phyloP scores from a whole-genome alignment of 2,797 vertebrate species.

The Smutsia temminckii region DNA sequence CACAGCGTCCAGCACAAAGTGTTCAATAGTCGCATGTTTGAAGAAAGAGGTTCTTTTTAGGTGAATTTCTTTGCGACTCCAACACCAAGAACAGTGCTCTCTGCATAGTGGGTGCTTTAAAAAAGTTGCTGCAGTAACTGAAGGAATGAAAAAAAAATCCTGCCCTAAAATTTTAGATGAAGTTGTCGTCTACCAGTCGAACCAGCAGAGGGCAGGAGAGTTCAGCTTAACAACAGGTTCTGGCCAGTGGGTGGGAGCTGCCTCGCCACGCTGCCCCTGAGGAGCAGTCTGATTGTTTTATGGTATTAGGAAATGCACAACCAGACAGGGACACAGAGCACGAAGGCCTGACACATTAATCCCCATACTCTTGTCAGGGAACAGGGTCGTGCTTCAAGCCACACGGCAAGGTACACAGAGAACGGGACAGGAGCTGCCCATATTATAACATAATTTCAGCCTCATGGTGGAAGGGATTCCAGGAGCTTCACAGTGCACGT shows the following conservation, averaged over 20 bases:
- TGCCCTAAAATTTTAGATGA: neutral
- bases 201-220: slow-evolving; percentile 72
- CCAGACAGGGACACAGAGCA: neutral
- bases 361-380: neutral
- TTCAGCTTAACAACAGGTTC: neutral
- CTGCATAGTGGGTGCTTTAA: neutral
- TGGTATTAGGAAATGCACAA: neutral
- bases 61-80: neutral
- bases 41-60: neutral
- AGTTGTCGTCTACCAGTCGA: neutral
- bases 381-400: neutral
- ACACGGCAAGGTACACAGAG: neutral
- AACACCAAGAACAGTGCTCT: neutral
- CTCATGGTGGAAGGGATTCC: neutral
- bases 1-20: neutral
- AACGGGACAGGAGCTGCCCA: neutral
- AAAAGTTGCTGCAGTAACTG: neutral
- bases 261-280: fast-evolving
- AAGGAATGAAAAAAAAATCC: neutral
- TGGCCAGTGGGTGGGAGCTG: no score
- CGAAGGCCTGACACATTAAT: neutral
- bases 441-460: neutral
- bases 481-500: neutral
- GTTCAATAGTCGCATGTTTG: neutral
- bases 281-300: neutral